Percentiles rank a stretch among this genome's conserved stretches.
Conservation (phyloP, 2,113 vertebrate genomes). For the Chaetodon auriga region DNA sequence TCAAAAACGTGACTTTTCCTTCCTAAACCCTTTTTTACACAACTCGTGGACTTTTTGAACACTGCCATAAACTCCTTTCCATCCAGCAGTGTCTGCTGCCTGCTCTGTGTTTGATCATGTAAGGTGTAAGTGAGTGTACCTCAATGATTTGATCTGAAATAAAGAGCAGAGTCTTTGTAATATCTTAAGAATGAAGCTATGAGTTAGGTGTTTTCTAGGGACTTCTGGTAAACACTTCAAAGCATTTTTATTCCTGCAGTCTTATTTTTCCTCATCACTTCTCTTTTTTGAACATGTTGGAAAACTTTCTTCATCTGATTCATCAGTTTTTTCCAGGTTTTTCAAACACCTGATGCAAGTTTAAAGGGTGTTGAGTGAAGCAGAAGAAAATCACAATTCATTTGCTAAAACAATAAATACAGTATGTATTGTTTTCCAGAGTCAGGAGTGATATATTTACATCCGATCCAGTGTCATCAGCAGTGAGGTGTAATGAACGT, state of each 20-base stretch:
- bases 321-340: neutral
- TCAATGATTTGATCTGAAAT: slow-evolving; percentile 17
- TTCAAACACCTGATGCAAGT: neutral
- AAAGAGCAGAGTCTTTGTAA: neutral
- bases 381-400: neutral
- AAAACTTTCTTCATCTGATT: neutral
- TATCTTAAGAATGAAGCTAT: neutral
- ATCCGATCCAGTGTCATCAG: slow-evolving; percentile 8
- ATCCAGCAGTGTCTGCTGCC: neutral
- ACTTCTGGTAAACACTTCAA: neutral
- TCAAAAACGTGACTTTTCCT: neutral
- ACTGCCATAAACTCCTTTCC: neutral
- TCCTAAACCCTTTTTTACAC: neutral
- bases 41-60: slow-evolving; percentile 15
- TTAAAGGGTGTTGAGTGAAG: neutral
- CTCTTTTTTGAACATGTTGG: neutral
- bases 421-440: slow-evolving; percentile 34
- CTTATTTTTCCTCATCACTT: neutral
- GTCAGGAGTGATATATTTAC: slow-evolving; percentile 43
- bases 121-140: neutral
- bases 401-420: slow-evolving; percentile 66
- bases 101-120: neutral
- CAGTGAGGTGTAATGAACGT: slow-evolving; percentile 8
- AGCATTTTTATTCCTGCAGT: neutral
- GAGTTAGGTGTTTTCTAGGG: neutral